Percentiles rank a stretch among this genome's conserved stretches.
Conservation (phyloP, 2,113 vertebrate species). For the Phocoena phocoena region DNA sequence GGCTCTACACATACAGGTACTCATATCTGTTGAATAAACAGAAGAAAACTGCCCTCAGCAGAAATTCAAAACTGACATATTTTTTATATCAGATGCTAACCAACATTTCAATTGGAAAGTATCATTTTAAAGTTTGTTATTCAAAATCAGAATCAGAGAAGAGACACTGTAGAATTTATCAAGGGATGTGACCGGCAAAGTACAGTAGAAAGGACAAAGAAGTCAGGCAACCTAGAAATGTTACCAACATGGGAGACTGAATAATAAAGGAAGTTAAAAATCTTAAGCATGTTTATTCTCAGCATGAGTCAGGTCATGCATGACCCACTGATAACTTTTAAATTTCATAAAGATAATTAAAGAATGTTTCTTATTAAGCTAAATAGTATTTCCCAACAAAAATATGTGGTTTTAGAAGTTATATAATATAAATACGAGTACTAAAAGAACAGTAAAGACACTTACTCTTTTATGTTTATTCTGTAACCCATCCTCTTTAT, state of each 20-base stretch:
- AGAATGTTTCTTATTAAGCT: conserved; percentile 17
- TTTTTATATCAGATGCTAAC: not conserved
- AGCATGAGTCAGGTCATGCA: not conserved
- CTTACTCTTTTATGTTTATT: conserved; percentile 89
- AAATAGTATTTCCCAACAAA: not conserved
- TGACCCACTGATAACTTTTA: not conserved
- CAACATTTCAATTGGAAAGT: conserved; percentile 43
- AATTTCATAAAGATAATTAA: conserved; percentile 5
- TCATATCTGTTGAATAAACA: not conserved
- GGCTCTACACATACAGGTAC: not conserved
- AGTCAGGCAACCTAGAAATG: not conserved
- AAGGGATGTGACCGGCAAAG: not conserved
- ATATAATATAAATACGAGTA: not conserved
- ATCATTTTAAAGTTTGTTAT: conserved; percentile 6
- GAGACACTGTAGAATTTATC: not conserved
- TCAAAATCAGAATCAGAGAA: conserved; percentile 40
- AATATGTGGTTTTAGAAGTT: not conserved
- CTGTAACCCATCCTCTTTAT: conserved; percentile 90
- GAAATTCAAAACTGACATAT: not conserved
- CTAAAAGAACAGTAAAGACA: conserved; percentile 11
- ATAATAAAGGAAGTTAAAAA: not conserved
- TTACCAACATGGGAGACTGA: not conserved
- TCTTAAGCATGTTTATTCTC: not conserved
- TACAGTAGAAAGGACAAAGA: not conserved
- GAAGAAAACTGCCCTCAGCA: not conserved